A percentile compares a stretch with the other conserved stretches of the same genome.
These are phyloP conservation scores for Chionoecetes opilio DNA, from an alignment of 1,140 invertebrate species.

Conservation along the genomic window DNA sequence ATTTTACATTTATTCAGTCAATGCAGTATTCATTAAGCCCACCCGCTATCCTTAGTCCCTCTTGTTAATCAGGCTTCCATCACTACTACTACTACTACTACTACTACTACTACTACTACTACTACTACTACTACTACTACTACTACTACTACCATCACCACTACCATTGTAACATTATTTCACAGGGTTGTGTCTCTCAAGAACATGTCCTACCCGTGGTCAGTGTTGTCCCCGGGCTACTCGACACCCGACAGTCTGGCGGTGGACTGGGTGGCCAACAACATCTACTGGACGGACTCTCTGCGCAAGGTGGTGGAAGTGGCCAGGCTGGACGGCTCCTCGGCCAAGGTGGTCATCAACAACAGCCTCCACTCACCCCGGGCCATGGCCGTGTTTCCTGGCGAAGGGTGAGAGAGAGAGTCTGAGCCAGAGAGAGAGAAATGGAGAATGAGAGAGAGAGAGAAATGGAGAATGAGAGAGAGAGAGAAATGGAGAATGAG, in stretches of 20 bases:
- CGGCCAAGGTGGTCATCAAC: constrained; percentile 92
- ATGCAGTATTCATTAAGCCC: no score
- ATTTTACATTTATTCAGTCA: no score
- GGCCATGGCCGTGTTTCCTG: constrained; percentile 92
- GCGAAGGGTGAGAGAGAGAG: constrained; percentile 87
- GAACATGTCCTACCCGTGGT: constrained; percentile 77
- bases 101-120: constrained; percentile 29
- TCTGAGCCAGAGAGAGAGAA: neutral
- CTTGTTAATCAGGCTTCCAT: no score
- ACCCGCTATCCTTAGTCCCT: no score
- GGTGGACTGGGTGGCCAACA: constrained; percentile 96
- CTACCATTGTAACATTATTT: neutral
- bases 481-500: neutral
- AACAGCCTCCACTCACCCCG: constrained; percentile 92
- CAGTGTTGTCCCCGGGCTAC: constrained; percentile 62
- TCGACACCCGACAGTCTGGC: constrained; percentile 93
- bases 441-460: neutral
- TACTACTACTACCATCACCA: neutral
- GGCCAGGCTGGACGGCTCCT: constrained; percentile 92
- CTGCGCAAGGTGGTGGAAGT: constrained; percentile 95
- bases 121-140: neutral
- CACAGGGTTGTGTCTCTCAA: constrained; percentile 94
- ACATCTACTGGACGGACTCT: constrained; percentile 99
- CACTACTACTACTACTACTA: constrained; percentile 41
- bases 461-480: neutral